Base-by-base conservation (phyloP, 1,140 invertebrate genomes). In the Scaptodrosophila lebanonensis region DNA sequence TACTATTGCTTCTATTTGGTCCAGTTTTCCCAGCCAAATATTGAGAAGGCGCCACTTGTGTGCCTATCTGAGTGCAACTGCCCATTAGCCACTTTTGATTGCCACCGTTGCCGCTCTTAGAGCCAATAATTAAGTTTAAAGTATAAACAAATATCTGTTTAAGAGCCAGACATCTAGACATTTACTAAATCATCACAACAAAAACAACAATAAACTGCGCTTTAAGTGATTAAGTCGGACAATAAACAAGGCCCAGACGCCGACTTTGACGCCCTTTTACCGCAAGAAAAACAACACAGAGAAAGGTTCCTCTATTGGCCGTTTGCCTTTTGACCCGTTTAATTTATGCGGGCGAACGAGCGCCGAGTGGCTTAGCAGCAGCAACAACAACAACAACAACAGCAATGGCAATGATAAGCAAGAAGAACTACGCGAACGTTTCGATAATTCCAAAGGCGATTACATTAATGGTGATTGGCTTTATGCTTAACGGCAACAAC, bases 391-490 rank as follows among this genome's bases (percentile, higher is more conserved):
- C 15, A 13, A 30, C 20, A 9, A 13, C 27, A 32, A 36, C 47
- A 2, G 45, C 33, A 45, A 56, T 33, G 27, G 40, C 38, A 40
- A 67, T 62, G 71, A 77, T 66, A 71, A 76, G n/a, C n/a, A n/a
- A 25, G 8, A 25, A 25, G 22, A 25, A 25, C 22, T 25, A 4
- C 8, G 22, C 22, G 3, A 4, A 25, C 22, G 22, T 25, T 25
- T 76, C 63, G 57, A 57, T 72, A 76, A 67, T 77, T 77, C 72
- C 63, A 77, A 77, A 77, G 67, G 58, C 72, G 72, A 76, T 77
- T 79, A 79, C 68, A 79, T 68, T 73, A 77, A 77, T 77, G 75
- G 75, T 79, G 73, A 77, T 77, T 79, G 73, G 73, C 73, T 79
- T 79, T 73, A 66, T 77, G 67, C 62, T 71, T 76, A 67, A 71